These are phyloP conservation scores for Rallus crepitans DNA, from an alignment of 2,797 vertebrate genomes.

Conservation along the genomic window DNA sequence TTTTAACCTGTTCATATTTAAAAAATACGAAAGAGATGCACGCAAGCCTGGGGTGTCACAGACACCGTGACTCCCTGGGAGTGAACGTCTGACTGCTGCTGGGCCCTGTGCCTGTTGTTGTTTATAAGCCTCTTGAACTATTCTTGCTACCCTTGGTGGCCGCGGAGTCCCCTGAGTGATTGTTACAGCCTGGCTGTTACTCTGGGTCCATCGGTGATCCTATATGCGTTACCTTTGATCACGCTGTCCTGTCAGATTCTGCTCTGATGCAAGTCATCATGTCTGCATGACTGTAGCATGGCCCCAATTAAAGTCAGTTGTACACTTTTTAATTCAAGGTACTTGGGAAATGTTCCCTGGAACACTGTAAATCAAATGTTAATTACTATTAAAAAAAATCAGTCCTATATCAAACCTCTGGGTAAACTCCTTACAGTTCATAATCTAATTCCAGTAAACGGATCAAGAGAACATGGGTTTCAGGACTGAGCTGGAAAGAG, in stretches of 20 bases:
- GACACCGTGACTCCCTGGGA: neutral
- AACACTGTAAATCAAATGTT: constrained; percentile 77
- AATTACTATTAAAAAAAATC: constrained; percentile 76
- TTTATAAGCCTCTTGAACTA: constrained; percentile 47
- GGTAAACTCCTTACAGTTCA: constrained; percentile 61
- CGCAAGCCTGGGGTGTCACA: neutral
- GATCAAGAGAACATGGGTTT: constrained; percentile 66
- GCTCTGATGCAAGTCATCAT: constrained; percentile 66
- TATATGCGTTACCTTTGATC: constrained; percentile 63
- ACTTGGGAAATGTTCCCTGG: constrained; percentile 75
- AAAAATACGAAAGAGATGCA: neutral
- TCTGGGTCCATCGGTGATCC: constrained; percentile 21
- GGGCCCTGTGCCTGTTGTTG: constrained; percentile 28
- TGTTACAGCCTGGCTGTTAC: constrained; percentile 22
- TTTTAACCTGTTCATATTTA: constrained; percentile 23
- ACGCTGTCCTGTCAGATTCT: constrained; percentile 73
- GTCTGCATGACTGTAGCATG: constrained; percentile 56
- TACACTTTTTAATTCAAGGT: constrained; percentile 72
- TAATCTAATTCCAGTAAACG: constrained; percentile 74
- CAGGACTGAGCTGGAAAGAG: constrained; percentile 35
- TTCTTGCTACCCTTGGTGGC: constrained; percentile 44
- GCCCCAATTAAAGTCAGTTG: constrained; percentile 69
- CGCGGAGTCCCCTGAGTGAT: neutral
- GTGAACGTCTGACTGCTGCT: neutral
- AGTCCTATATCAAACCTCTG: constrained; percentile 71